Conservation (phyloP, 2,797 vertebrate species). For the Periophthalmus magnuspinnatus region DNA sequence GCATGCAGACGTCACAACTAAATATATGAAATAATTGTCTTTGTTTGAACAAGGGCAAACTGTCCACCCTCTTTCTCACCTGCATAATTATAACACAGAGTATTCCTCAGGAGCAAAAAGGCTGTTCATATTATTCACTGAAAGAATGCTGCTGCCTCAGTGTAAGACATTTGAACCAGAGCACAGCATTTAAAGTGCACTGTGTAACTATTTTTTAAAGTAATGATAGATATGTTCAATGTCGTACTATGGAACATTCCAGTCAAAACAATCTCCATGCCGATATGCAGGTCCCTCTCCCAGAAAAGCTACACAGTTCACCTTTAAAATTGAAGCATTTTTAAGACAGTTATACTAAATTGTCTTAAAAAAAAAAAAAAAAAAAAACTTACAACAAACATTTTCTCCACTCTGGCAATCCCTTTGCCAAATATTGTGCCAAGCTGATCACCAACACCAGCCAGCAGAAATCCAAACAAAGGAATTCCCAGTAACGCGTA, state of each 20-base stretch:
- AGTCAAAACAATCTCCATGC: no score
- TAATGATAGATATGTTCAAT: slow-evolving; percentile 28
- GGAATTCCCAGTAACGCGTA: slow-evolving; percentile 95
- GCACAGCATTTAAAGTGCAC: slow-evolving; percentile 30
- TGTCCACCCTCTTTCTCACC: neutral
- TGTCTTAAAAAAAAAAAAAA: neutral
- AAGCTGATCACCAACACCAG: slow-evolving; percentile 94
- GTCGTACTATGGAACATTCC: slow-evolving; percentile 11
- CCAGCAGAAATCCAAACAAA: slow-evolving; percentile 94
- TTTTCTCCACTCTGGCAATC: slow-evolving; percentile 94
- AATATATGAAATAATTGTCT: slow-evolving; percentile 5
- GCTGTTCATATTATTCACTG: slow-evolving; percentile 21
- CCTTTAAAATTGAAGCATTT: neutral
- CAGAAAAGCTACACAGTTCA: no score
- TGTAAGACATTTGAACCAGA: slow-evolving; percentile 46
- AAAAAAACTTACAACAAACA: slow-evolving; percentile 88
- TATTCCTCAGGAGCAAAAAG: slow-evolving; percentile 34
- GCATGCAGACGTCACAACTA: neutral
- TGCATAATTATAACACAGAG: slow-evolving; percentile 33
- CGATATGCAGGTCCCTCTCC: no score
- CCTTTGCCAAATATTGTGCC: slow-evolving; percentile 97
- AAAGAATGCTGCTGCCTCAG: slow-evolving; percentile 28
- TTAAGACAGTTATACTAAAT: slow-evolving; percentile 20
- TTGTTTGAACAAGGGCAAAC: neutral
- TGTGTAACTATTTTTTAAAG: no score